phyloP scores from a whole-genome alignment of 2,113 vertebrate species.

The Cynopterus brachyotis region DNA sequence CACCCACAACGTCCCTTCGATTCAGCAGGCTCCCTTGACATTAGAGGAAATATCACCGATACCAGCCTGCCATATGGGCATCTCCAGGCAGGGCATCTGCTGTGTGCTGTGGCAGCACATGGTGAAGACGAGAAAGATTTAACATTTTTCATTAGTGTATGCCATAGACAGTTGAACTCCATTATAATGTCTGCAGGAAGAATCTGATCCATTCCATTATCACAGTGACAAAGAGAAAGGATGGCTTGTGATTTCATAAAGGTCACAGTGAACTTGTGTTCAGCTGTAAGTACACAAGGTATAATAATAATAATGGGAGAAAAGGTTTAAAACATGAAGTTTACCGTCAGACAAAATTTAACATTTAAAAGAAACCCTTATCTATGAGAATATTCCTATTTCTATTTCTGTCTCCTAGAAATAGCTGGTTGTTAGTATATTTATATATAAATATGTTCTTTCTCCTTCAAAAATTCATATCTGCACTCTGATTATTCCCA shows the following conservation, averaged over 20 bases:
- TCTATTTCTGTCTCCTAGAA: conserved; percentile 75
- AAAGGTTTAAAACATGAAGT: conserved; percentile 81
- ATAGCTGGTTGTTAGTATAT: conserved; percentile 72
- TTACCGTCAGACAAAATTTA: conserved; percentile 82
- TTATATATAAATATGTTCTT: conserved; percentile 74
- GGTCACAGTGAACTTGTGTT: conserved; percentile 83
- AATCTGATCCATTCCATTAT: conserved; percentile 87
- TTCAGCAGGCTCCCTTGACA: conserved; percentile 56
- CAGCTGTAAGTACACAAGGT: conserved; percentile 78
- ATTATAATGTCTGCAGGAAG: conserved; percentile 86
- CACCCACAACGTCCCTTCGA: conserved; percentile 44
- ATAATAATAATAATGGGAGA: conserved; percentile 74
- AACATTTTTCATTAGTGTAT: conserved; percentile 87
- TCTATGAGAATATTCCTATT: conserved; percentile 77
- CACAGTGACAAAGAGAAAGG: conserved; percentile 84
- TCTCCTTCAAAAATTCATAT: conserved; percentile 45
- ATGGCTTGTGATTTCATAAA: conserved; percentile 86
- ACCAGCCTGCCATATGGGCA: conserved; percentile 64
- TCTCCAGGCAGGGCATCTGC: conserved; percentile 70
- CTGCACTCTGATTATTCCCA: conserved; percentile 39
- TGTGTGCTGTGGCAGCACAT: conserved; percentile 74
- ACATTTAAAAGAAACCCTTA: conserved; percentile 84
- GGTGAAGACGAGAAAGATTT: conserved; percentile 77
- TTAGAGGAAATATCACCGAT: conserved; percentile 76
- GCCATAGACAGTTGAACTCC: conserved; percentile 86